Evolutionary conservation across 2,113 vertebrate species (phyloP).

Genomic region (Lepidothrix coronata): DNA sequence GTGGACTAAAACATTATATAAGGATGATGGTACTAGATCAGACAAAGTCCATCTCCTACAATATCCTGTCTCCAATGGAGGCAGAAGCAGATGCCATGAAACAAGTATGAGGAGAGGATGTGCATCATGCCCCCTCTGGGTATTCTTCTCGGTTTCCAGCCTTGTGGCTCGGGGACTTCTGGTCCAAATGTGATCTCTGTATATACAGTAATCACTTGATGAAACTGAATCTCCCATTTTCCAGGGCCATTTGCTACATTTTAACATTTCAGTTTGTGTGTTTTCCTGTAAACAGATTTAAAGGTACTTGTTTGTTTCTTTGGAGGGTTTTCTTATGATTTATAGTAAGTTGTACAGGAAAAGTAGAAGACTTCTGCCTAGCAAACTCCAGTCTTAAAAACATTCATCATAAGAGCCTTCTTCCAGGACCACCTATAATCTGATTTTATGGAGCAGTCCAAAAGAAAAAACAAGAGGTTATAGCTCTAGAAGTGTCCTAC

Average conservation of each 20-base stretch:
- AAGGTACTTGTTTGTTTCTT: background rate
- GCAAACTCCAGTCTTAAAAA: background rate
- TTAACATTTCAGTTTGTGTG: background rate
- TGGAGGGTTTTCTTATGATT: background rate
- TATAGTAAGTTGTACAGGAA: background rate
- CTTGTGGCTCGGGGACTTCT: background rate
- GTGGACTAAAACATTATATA: background rate
- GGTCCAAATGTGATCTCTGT: background rate
- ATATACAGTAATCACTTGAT: background rate
- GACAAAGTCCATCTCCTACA: background rate
- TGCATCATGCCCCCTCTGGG: background rate
- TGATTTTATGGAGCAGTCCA: background rate
- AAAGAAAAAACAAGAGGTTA: background rate
- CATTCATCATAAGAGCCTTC: background rate
- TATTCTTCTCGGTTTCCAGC: background rate
- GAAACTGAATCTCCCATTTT: background rate
- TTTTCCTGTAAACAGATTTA: background rate
- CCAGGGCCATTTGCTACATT: background rate
- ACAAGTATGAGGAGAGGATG: background rate
- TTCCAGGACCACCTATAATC: background rate
- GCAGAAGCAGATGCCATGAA: background rate
- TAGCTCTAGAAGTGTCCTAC: background rate
- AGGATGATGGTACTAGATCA: background rate
- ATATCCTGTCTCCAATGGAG: background rate
- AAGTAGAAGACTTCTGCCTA: background rate